A percentile compares a stretch with the other conserved stretches of the same genome.
phyloP scores from a whole-genome alignment of 1,140 invertebrate species.

The Papilio polyxenes region DNA sequence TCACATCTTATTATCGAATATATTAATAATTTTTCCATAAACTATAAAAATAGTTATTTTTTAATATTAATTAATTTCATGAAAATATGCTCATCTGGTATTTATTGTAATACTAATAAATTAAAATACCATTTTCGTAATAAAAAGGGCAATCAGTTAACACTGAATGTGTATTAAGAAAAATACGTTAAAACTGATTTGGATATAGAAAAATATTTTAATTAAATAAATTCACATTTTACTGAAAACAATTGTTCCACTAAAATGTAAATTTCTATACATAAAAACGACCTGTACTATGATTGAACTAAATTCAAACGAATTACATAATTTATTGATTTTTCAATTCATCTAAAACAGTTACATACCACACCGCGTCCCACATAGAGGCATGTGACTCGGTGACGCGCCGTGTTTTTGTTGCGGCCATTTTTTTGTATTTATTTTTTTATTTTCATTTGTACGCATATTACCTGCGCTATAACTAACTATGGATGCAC shows the following conservation, averaged over 20 bases:
- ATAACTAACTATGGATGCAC: neutral
- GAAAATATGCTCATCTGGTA: too few species aligned
- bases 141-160: too few species aligned
- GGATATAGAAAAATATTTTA: too few species aligned
- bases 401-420: constrained; percentile 28
- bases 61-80: too few species aligned
- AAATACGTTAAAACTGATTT: too few species aligned
- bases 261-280: neutral
- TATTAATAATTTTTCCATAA: too few species aligned
- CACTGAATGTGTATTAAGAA: too few species aligned
- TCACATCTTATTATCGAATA: neutral
- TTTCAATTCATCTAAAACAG: neutral
- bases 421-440: constrained; percentile 31
- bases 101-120: too few species aligned
- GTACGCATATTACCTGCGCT: constrained; percentile 42
- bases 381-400: constrained; percentile 36
- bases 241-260: too few species aligned
- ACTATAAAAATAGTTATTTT: too few species aligned
- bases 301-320: neutral
- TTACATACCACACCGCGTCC: constrained; percentile 39
- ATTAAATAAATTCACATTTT: too few species aligned
- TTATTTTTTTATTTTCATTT: constrained; percentile 42
- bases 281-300: neutral
- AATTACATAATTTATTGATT: neutral
- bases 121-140: too few species aligned